Evolutionary conservation across 2,797 vertebrate species (phyloP).

Genomic region (Babyrousa celebensis): DNA sequence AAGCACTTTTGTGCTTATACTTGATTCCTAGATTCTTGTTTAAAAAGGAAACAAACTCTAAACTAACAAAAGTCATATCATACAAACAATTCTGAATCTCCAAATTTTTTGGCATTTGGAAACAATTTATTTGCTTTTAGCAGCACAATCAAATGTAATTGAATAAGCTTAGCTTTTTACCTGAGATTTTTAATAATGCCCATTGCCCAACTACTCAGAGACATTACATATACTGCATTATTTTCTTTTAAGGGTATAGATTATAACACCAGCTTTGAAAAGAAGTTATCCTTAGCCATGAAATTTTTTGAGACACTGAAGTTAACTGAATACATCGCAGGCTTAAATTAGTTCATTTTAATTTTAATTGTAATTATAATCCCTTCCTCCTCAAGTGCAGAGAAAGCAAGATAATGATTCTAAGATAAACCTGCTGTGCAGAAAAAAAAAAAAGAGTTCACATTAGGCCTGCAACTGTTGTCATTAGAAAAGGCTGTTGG

Average conservation of each 20-base stretch:
- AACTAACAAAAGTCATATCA: neutral
- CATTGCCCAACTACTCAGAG: conserved; percentile 20
- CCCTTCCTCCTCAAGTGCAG: conserved; percentile 48
- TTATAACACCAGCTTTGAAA: conserved; percentile 39
- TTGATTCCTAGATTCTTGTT: conserved; percentile 47
- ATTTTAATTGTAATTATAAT: conserved; percentile 56
- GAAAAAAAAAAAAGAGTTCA: neutral
- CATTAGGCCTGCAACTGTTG: neutral
- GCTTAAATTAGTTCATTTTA: conserved; percentile 42
- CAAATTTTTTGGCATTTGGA: conserved; percentile 28
- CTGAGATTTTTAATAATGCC: conserved; percentile 70
- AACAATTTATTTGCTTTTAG: conserved; percentile 69
- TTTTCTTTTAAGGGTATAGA: conserved; percentile 48
- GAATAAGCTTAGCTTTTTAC: conserved; percentile 56
- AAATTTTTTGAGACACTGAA: conserved; percentile 30
- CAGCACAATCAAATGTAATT: conserved; percentile 62
- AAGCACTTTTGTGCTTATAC: neutral
- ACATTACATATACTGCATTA: conserved; percentile 15
- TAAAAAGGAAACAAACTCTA: conserved; percentile 26
- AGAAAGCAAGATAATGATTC: conserved; percentile 60
- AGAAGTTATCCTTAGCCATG: conserved; percentile 10
- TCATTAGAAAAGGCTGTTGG: conserved; percentile 9
- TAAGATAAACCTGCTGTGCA: conserved; percentile 37
- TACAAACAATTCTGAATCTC: neutral
- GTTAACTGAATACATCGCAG: conserved; percentile 42